phyloP scores from a whole-genome alignment of 2,797 vertebrate genomes.

The Knipowitschia caucasica region DNA sequence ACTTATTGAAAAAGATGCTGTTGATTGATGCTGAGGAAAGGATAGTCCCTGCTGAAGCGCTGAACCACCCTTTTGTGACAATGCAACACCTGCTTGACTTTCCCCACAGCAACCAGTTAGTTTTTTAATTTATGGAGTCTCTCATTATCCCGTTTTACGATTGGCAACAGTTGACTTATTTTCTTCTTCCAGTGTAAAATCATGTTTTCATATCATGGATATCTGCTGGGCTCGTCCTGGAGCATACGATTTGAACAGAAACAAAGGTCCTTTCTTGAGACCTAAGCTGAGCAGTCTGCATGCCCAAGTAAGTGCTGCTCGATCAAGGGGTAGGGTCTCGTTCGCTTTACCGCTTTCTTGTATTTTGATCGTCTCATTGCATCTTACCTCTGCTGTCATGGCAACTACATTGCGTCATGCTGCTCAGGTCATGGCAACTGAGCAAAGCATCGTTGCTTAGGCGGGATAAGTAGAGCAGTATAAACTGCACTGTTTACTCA shows the following conservation, averaged over 20 bases:
- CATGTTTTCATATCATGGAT: constrained; percentile 99
- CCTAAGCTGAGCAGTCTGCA: constrained; percentile 89
- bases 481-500: background rate
- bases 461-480: constrained; percentile 27
- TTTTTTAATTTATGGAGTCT: constrained; percentile 14
- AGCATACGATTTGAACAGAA: constrained; percentile 84
- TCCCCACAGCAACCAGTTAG: constrained; percentile 97
- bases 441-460: constrained; percentile 65
- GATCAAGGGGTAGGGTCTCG: too few species aligned
- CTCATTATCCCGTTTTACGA: background rate
- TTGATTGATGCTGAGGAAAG: constrained; percentile 94
- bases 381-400: constrained; percentile 67
- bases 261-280: constrained; percentile 88
- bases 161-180: constrained; percentile 3
- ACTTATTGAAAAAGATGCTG: constrained; percentile 97
- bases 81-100: constrained; percentile 99
- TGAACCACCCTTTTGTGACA: constrained; percentile 94
- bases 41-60: constrained; percentile 87
- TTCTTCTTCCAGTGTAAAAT: constrained; percentile 84
- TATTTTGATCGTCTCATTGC: constrained; percentile 58
- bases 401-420: constrained; percentile 69
- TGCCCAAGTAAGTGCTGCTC: constrained; percentile 82
- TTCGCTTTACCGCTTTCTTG: constrained; percentile 55
- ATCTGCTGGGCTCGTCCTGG: constrained; percentile 87
- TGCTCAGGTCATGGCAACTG: constrained; percentile 71